Base-by-base conservation (phyloP, 64 coral and sea anemone genomes). In the Pachyseris speciosa region DNA sequence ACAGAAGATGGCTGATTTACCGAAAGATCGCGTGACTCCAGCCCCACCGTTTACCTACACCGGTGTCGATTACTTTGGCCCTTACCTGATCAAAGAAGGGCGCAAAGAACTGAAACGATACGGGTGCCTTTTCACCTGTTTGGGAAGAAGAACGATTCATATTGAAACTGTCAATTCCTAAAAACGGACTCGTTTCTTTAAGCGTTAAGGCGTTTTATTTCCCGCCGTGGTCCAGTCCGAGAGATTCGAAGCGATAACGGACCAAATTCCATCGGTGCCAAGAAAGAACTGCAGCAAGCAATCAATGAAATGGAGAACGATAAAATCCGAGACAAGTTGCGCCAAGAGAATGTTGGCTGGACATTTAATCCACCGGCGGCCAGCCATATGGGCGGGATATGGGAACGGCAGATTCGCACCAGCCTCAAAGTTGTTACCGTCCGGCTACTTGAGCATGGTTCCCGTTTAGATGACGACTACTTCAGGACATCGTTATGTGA, bases 1-100 rank as follows among this genome's bases (percentile, higher is more conserved):
- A 61, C 86, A 88, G 73, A 88, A 63, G 37, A 74, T 88, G 69
- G 67, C 86, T 11, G 86, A 76, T 32, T 31, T 88, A 9, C 86
- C 86, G 0, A 74, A 74, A 52, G 78, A 63, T 20, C 4, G 78
- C 60, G 28, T 83, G 17, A 83, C 48, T 60, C n/a, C n/a, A n/a
- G n/a, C n/a, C n/a, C n/a, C n/a, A n/a, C n/a, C n/a, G n/a, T n/a
- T n/a, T n/a, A n/a, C n/a, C n/a, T n/a, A n/a, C n/a, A n/a, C n/a
- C n/a, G n/a, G n/a, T n/a, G n/a, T n/a, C n/a, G n/a, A n/a, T n/a
- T n/a, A n/a, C n/a, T n/a, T n/a, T n/a, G n/a, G n/a, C n/a, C n/a
- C n/a, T n/a, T n/a, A n/a, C n/a, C n/a, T n/a, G n/a, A n/a, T n/a
- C n/a, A n/a, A n/a, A n/a, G n/a, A n/a, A n/a, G n/a, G n/a, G n/a